phyloP scores from a whole-genome alignment of 2,797 vertebrate genomes.

The Parotocinclus haroldoi region DNA sequence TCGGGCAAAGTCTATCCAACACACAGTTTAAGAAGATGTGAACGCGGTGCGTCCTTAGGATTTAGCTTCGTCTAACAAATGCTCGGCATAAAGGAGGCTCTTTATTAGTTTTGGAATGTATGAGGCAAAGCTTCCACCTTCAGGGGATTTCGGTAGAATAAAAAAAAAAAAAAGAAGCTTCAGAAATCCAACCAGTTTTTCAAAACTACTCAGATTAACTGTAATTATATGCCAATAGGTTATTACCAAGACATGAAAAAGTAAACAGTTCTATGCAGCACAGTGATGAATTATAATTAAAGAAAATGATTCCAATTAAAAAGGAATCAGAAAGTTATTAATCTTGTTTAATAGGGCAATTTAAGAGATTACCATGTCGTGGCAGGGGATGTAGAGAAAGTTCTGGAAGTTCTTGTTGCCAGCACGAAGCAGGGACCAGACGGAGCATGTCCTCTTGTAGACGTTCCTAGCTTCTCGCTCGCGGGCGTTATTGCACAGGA shows the following conservation, averaged over 20 bases:
- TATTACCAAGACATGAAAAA: background rate
- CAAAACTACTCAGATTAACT: background rate
- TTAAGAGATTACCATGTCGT: slow-evolving; percentile 79
- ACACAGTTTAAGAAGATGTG: background rate
- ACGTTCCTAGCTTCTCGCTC: slow-evolving; percentile 92
- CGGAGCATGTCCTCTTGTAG: slow-evolving; percentile 91
- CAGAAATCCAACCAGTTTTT: too few species aligned
- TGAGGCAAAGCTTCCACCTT: background rate
- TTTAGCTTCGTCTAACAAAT: background rate
- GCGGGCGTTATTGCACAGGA: slow-evolving; percentile 91
- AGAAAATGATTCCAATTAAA: background rate
- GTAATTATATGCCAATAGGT: background rate
- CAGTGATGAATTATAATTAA: background rate
- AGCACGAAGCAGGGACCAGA: slow-evolving; percentile 91
- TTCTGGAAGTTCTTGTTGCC: slow-evolving; percentile 99
- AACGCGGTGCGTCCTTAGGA: background rate
- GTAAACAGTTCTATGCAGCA: background rate
- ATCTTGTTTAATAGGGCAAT: background rate
- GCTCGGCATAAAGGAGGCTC: background rate
- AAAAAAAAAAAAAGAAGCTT: background rate
- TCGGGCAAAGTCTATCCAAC: background rate
- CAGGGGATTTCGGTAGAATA: background rate
- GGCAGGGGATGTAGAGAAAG: slow-evolving; percentile 91
- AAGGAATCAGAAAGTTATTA: too few species aligned
- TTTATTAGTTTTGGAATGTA: background rate